Conservation (phyloP, 2,113 vertebrate genomes). For the Nansenia antarctica region DNA sequence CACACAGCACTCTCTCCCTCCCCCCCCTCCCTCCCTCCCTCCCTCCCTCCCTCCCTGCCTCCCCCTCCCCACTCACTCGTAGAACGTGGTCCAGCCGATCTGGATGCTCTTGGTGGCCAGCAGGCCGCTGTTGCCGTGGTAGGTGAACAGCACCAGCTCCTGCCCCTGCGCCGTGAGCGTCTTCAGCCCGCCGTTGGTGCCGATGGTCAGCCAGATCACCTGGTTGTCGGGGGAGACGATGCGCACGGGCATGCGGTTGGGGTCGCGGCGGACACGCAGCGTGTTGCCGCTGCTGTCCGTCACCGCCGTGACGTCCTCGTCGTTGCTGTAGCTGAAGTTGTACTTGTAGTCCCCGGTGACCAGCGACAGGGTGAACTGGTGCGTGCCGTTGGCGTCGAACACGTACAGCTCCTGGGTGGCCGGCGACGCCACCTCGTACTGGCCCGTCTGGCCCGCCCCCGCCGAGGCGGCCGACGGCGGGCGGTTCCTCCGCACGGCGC, state of each 20-base stretch:
- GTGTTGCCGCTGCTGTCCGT: slow-evolving; percentile 96
- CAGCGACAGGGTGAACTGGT: slow-evolving; percentile 93
- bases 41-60: too few species aligned
- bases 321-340: slow-evolving; percentile 89
- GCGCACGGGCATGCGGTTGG: slow-evolving; percentile 93
- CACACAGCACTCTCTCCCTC: too few species aligned
- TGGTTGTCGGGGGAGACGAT: slow-evolving; percentile 95
- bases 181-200: slow-evolving; percentile 95
- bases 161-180: slow-evolving; percentile 94
- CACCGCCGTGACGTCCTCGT: slow-evolving; percentile 92
- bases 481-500: slow-evolving; percentile 88
- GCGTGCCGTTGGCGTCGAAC: slow-evolving; percentile 94
- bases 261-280: slow-evolving; percentile 90
- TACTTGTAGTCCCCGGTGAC: slow-evolving; percentile 95
- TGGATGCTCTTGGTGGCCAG: slow-evolving; percentile 96
- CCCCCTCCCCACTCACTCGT: slow-evolving; percentile 87
- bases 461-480: slow-evolving; percentile 76
- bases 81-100: slow-evolving; percentile 98
- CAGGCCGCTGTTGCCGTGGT: slow-evolving; percentile 95
- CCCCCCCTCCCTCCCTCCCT: too few species aligned
- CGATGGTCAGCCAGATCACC: slow-evolving; percentile 97
- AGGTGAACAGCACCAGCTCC: slow-evolving; percentile 93
- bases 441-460: slow-evolving; percentile 79
- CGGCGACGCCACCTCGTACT: slow-evolving; percentile 92
- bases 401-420: slow-evolving; percentile 95